A percentile compares a stretch with the other conserved stretches of the same genome.
These are phyloP conservation scores for Arion vulgaris DNA, from an alignment of 1,140 invertebrate genomes.

Conservation along the genomic window DNA sequence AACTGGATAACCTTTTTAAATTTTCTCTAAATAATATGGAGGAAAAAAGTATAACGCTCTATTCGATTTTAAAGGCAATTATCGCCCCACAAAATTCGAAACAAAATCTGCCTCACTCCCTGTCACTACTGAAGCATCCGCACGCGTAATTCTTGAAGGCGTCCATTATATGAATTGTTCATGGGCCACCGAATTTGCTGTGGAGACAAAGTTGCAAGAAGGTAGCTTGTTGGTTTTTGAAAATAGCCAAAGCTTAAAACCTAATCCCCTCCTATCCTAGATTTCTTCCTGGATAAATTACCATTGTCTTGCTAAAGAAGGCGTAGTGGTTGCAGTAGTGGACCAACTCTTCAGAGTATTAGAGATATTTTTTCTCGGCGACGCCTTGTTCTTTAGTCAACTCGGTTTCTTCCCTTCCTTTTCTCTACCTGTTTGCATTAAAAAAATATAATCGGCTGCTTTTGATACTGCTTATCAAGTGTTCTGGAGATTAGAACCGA, in stretches of 20 bases:
- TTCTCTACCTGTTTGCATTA: background rate
- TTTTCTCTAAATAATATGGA: background rate
- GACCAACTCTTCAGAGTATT: background rate
- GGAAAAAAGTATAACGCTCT: slow-evolving; percentile 11
- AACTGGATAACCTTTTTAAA: background rate
- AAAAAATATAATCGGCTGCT: slow-evolving; percentile 16
- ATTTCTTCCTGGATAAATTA: slow-evolving; percentile 8
- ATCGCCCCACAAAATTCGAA: slow-evolving; percentile 13
- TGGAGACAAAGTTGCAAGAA: background rate
- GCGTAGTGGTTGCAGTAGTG: background rate
- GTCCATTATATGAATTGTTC: slow-evolving; percentile 9
- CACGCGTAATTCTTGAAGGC: slow-evolving; percentile 10
- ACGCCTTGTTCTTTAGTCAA: background rate
- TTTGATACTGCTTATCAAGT: background rate
- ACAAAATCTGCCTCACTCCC: background rate
- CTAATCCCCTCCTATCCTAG: background rate
- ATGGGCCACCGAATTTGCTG: slow-evolving; percentile 6
- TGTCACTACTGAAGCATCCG: background rate
- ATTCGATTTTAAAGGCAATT: slow-evolving; percentile 23
- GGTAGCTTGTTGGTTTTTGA: slow-evolving; percentile 15
- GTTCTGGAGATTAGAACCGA: background rate
- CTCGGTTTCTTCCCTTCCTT: background rate
- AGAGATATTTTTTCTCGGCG: background rate
- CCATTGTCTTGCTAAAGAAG: background rate
- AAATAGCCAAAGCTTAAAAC: background rate